Base-by-base conservation (phyloP, 2,888 invertebrate genomes). In the Carterocephalus palaemon region DNA sequence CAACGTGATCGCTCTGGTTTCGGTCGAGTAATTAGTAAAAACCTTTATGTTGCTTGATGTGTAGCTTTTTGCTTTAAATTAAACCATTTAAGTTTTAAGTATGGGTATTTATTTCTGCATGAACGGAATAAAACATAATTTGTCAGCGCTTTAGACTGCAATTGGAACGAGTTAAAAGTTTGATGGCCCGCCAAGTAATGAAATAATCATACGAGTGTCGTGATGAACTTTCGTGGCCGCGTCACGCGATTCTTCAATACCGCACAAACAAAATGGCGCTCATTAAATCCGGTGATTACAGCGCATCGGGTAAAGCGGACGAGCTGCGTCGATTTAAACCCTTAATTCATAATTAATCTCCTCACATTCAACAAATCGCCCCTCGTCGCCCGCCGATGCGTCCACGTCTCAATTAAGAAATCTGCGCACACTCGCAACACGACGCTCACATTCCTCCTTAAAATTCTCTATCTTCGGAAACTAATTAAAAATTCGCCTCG, bases 1-100 rank as follows among this genome's bases (percentile, higher is more conserved):
- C 71, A 95, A 94, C 40, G 90, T 97, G 37, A 91, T 96, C 68
- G 97, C 97, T 32, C 87, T 97, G 34, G 89, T 92, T 48, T 89
- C 90, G 28, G 67, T 88, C 41, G 60, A 71, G 43, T 75, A 62
- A 65, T 29, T 31, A 15, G 16, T 24, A 1, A 10, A 1, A 10
- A 12, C 19, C 7, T 7, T 19, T 7, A 16, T 34, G 9, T 15
- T 31, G 4, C n/a, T 15, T 36, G 17, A 9, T 2, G 9, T 4
- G n/a, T n/a, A 5, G n/a, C 22, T 6, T 10, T 16, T 7, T 19
- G 5, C n/a, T n/a, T n/a, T n/a, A n/a, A n/a, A n/a, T n/a, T n/a
- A n/a, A n/a, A n/a, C n/a, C n/a, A n/a, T n/a, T n/a, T n/a, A n/a
- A n/a, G n/a, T n/a, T n/a, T n/a, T n/a, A n/a, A n/a, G n/a, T n/a